Percentiles rank a stretch among this genome's conserved stretches.
These are phyloP conservation scores for Mormyrus hasselquistii DNA, from an alignment of 2,797 vertebrate genomes.

Conservation along the genomic window DNA sequence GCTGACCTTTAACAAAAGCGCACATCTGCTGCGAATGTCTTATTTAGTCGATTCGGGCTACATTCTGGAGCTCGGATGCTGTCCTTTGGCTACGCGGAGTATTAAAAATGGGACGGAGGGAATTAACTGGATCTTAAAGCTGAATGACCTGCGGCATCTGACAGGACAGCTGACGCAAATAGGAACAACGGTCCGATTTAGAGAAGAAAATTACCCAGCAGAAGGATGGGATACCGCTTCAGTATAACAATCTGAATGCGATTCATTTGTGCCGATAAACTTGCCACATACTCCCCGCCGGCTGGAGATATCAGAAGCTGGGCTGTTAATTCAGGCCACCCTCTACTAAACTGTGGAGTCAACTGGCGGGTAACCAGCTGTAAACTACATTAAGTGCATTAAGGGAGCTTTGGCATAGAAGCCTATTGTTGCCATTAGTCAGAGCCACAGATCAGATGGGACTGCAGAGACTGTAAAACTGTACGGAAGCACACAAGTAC, in stretches of 20 bases:
- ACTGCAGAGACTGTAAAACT: neutral
- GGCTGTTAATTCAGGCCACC: neutral
- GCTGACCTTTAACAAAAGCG: neutral
- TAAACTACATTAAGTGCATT: neutral
- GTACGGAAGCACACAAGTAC: neutral
- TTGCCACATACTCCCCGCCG: neutral
- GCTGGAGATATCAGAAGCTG: neutral
- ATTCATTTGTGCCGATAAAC: neutral
- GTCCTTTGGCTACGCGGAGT: neutral
- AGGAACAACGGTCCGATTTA: slow-evolving; percentile 15
- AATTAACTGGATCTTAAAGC: neutral
- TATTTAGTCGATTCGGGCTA: neutral
- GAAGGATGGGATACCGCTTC: neutral
- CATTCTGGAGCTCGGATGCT: neutral
- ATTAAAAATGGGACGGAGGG: neutral
- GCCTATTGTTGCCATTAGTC: neutral
- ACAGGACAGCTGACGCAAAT: slow-evolving; percentile 10
- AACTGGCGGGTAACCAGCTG: neutral
- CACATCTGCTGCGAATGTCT: neutral
- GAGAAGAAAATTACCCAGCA: neutral
- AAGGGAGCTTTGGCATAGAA: neutral
- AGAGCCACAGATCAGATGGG: neutral
- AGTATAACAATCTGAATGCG: neutral
- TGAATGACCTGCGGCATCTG: neutral
- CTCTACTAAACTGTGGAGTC: neutral